Base-by-base conservation (phyloP, 1,140 invertebrate species). In the Chionoecetes opilio region DNA sequence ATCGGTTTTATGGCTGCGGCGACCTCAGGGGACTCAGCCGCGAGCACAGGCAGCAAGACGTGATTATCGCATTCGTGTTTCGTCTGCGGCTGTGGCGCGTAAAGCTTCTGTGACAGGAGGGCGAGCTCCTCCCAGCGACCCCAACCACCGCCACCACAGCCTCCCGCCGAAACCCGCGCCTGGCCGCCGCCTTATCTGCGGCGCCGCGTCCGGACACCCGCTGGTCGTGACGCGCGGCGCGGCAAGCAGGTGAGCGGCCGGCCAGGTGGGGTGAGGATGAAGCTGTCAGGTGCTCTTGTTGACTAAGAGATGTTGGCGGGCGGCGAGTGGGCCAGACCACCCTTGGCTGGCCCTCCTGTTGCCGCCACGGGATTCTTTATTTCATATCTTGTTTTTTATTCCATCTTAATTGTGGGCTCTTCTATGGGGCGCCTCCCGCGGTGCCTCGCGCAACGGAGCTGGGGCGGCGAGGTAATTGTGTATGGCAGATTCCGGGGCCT, bases 281-380 rank as follows among this genome's bases (percentile, higher is more conserved):
- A 87, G 85, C 85, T 87, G 85, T 87, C 85, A 87, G 32, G 29
- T 87, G 85, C 26, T 87, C 85, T 87, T 87, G 85, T 87, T 87
- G 85, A 87, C 85, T 87, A 87, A 87, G 31, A 87, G 85, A 87
- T 87, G 85, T 87, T 87, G 85, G 85, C 85, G 85, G 85, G 37
- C 85, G n/a, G 63, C 63, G 63, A 75, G 63, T 26, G 63, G 63
- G 63, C 63, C 63, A 26, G 63, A 75, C 63, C 63, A 75, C 63
- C 63, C 63, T 75, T 75, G 63, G 63, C 63, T 75, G 63, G 63
- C 63, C 63, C 63, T n/a, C 21, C 21, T 75, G 63, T 75, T 75
- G 63, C 63, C 63, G 63, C 63, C 63, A 75, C 63, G 63, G 63
- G 21, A 17, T 75, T 75, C 17, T 75, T 75, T 75, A 75, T 75